Evolutionary conservation across 2,113 vertebrate species (phyloP).

Genomic region (Theristicus caerulescens): DNA sequence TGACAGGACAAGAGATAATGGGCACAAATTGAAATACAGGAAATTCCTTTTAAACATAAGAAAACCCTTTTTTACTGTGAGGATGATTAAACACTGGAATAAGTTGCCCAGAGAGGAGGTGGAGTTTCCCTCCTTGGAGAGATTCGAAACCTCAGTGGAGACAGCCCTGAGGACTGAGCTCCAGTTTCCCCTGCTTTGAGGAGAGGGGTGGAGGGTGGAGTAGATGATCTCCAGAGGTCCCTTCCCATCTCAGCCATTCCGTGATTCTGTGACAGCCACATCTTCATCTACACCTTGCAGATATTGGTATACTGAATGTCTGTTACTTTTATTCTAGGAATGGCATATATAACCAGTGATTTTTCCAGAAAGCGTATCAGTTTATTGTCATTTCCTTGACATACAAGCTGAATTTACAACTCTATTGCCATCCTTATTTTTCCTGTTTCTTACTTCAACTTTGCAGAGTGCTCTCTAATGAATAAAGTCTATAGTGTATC

Average conservation of each 20-base stretch:
- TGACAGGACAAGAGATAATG: background rate
- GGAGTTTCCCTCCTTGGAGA: background rate
- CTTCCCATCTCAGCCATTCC: background rate
- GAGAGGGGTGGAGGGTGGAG: background rate
- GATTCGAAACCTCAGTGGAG: background rate
- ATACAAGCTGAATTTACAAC: background rate
- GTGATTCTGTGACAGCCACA: background rate
- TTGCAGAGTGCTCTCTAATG: background rate
- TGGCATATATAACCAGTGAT: background rate
- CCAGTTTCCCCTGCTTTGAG: background rate
- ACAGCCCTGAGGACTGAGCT: background rate
- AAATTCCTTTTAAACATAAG: background rate
- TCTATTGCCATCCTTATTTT: background rate
- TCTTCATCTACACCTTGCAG: background rate
- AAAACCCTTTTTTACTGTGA: background rate
- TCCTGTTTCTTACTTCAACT: background rate
- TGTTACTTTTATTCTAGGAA: background rate
- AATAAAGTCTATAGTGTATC: background rate
- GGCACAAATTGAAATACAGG: background rate
- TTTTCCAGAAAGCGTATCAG: background rate
- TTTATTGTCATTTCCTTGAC: conserved; percentile 15
- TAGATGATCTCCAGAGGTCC: background rate
- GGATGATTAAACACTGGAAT: background rate
- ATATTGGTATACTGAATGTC: background rate
- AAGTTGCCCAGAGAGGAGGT: background rate